Percentiles rank a stretch among this genome's conserved stretches.
These are phyloP conservation scores for Microplitis deprimator DNA, from an alignment of 2,888 invertebrate genomes.

Conservation along the genomic window DNA sequence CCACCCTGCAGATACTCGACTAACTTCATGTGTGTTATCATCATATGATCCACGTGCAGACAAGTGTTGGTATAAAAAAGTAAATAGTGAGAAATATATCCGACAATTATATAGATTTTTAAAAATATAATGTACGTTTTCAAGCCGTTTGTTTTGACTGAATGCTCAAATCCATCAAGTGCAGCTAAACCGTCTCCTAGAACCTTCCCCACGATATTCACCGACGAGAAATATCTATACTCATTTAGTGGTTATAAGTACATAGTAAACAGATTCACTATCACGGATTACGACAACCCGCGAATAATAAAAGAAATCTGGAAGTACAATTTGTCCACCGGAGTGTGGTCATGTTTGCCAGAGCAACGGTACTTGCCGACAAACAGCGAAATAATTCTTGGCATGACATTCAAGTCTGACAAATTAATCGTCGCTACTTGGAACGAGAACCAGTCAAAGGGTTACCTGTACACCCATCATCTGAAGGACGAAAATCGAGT, in stretches of 20 bases:
- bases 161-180: not conserved
- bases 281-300: not conserved
- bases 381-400: not conserved
- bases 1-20: not conserved
- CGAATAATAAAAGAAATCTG: not conserved
- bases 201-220: not conserved
- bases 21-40: not conserved
- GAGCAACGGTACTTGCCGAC: not conserved
- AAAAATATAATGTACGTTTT: not conserved
- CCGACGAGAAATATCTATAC: not conserved
- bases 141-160: not conserved
- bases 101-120: no score
- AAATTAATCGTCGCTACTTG: not conserved
- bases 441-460: not conserved
- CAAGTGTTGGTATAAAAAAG: not conserved
- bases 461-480: not conserved
- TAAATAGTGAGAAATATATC: not conserved
- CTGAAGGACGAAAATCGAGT: not conserved
- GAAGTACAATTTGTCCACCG: not conserved
- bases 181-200: not conserved
- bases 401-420: not conserved
- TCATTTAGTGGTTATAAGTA: not conserved
- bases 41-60: not conserved
- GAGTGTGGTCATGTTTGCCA: not conserved
- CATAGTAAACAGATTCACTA: not conserved